Conservation (phyloP, 2,888 invertebrate genomes). For the Odontocolon sp. region DNA sequence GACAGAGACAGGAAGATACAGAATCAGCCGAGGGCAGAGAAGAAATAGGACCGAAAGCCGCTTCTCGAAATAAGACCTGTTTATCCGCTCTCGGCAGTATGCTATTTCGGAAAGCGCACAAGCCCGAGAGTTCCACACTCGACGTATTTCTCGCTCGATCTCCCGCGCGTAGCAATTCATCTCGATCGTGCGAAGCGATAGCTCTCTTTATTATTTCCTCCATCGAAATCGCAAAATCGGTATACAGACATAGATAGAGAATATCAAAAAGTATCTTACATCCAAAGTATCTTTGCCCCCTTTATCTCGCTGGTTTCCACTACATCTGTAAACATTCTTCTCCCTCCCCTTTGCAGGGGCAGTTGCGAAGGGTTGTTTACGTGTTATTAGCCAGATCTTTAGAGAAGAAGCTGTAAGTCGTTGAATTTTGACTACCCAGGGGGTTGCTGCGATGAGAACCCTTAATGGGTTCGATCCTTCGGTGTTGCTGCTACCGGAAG, state of each 20-base stretch:
- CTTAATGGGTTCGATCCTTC: constrained; percentile 38
- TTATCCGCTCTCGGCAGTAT: constrained; percentile 71
- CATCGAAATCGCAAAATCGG: not conserved
- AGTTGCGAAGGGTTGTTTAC: constrained; percentile 66
- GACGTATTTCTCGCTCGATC: constrained; percentile 50
- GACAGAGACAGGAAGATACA: constrained; percentile 19
- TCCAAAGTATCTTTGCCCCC: too few species aligned
- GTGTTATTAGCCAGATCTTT: constrained; percentile 41
- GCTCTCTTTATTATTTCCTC: constrained; percentile 12
- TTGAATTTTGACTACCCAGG: constrained; percentile 66
- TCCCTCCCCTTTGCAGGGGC: not conserved
- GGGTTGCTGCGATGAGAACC: constrained; percentile 55
- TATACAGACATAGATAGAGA: not conserved
- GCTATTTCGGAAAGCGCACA: constrained; percentile 75
- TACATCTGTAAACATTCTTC: not conserved
- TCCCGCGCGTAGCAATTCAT: constrained; percentile 23
- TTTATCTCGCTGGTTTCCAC: too few species aligned
- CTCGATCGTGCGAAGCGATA: constrained; percentile 26
- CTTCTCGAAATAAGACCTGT: constrained; percentile 78
- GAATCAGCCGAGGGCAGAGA: constrained; percentile 59
- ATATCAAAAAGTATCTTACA: too few species aligned
- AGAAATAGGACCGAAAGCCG: constrained; percentile 62
- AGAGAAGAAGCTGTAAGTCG: not conserved
- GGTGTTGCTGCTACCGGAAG: constrained; percentile 34
- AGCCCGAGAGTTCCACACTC: constrained; percentile 68